Evolutionary conservation across 1,140 invertebrate genomes (phyloP).

Genomic region (Plutomurus gul): DNA sequence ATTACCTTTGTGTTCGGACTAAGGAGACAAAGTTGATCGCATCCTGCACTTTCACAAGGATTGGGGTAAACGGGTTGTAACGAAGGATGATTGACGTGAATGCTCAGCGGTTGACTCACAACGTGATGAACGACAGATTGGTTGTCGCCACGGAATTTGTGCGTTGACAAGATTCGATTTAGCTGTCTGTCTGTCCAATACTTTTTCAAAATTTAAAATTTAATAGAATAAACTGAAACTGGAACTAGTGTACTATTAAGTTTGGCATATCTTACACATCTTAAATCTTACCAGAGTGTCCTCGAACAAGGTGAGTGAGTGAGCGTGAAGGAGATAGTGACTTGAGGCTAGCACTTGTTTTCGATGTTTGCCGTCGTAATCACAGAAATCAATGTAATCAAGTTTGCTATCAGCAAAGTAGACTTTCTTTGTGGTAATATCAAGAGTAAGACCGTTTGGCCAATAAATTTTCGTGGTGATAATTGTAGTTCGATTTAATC

Average conservation of each 20-base stretch:
- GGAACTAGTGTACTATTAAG: not conserved
- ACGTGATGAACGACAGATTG: conserved; percentile 91
- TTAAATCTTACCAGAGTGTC: too few species aligned
- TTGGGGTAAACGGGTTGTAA: conserved; percentile 85
- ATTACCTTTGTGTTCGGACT: conserved; percentile 59
- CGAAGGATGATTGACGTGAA: conserved; percentile 90
- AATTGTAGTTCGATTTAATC: conserved; percentile 80
- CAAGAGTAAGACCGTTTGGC: conserved; percentile 95
- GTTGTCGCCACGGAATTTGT: conserved; percentile 88
- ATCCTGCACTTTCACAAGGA: conserved; percentile 78
- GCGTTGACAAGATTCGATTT: conserved; percentile 77
- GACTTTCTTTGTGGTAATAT: conserved; percentile 88
- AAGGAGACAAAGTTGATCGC: conserved; percentile 89
- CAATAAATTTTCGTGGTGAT: conserved; percentile 97
- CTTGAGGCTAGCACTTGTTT: conserved; percentile 82
- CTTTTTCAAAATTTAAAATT: too few species aligned
- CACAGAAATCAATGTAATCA: conserved; percentile 97
- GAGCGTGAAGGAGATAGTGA: conserved; percentile 92
- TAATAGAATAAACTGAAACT: conserved; percentile 74
- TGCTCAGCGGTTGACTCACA: conserved; percentile 90
- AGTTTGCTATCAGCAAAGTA: conserved; percentile 98
- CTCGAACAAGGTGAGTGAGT: conserved; percentile 89
- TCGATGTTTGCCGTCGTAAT: conserved; percentile 90
- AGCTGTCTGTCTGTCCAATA: conserved; percentile 97
- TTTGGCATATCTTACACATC: too few species aligned